Evolutionary conservation across 1,140 invertebrate species (phyloP).

Genomic region (Ooceraea biroi): DNA sequence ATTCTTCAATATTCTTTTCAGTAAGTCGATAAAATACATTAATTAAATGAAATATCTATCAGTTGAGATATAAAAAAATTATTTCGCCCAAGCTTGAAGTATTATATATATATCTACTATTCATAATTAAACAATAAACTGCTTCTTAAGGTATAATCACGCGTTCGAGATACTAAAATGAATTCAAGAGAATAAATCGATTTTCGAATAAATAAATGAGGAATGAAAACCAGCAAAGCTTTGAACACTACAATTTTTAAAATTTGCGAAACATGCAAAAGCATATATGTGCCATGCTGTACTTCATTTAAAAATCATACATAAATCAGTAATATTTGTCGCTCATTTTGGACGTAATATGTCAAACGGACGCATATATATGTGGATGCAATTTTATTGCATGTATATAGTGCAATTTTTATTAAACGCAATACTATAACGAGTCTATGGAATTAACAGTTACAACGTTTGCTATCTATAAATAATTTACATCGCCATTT

Average conservation of each 20-base stretch:
- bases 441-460: not conserved
- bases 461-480: not conserved
- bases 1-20: not conserved
- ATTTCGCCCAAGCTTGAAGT: conserved; percentile 57
- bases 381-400: not conserved
- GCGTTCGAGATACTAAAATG: conserved; percentile 34
- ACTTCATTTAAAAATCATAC: conserved; percentile 40
- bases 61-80: not conserved
- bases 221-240: not conserved
- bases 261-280: conserved; percentile 42
- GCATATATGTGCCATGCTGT: conserved; percentile 12
- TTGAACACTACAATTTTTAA: not conserved
- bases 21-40: not conserved
- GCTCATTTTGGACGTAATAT: not conserved
- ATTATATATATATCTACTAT: not conserved
- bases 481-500: conserved; percentile 12
- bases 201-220: not conserved
- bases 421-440: not conserved
- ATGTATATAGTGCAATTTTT: not conserved
- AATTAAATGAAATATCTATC: not conserved
- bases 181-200: conserved; percentile 6
- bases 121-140: conserved; percentile 22
- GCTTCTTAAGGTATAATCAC: not conserved
- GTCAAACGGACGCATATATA: not conserved
- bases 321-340: conserved; percentile 21